Conservation (phyloP, 2,797 vertebrate species). For the Lepilemur ruficaudatus region DNA sequence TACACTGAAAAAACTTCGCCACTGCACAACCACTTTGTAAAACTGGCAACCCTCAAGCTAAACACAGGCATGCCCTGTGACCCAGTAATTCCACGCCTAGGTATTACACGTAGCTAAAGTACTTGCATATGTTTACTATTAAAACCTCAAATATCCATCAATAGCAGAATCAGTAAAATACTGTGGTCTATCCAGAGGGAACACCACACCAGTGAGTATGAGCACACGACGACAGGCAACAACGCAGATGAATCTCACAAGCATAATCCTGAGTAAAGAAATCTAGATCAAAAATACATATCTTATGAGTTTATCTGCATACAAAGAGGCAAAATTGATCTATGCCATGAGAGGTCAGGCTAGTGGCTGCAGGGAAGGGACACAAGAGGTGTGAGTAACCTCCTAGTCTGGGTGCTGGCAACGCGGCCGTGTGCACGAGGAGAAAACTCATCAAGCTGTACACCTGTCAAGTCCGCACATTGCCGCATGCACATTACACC, state of each 20-base stretch:
- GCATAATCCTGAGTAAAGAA: neutral
- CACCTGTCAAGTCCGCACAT: neutral
- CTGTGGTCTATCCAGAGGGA: neutral
- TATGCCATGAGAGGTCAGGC: neutral
- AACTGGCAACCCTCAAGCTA: neutral
- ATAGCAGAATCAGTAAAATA: neutral
- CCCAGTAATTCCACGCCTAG: neutral
- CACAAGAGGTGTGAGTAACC: too few relatives aligned
- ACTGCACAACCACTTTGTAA: neutral
- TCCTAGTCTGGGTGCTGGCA: neutral
- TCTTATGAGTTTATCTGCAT: neutral
- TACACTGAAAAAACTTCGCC: neutral
- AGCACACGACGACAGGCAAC: neutral
- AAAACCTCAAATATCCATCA: neutral
- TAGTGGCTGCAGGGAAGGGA: neutral
- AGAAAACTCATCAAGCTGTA: neutral
- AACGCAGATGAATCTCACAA: neutral
- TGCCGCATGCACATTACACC: neutral
- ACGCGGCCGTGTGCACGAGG: rapidly evolving
- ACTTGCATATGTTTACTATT: neutral
- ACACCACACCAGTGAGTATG: neutral
- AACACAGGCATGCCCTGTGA: neutral
- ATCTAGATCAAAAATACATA: neutral
- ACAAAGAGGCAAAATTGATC: neutral
- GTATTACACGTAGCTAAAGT: neutral